Evolutionary conservation across 2,888 invertebrate species (phyloP).

Genomic region (Zelleria hepariella): DNA sequence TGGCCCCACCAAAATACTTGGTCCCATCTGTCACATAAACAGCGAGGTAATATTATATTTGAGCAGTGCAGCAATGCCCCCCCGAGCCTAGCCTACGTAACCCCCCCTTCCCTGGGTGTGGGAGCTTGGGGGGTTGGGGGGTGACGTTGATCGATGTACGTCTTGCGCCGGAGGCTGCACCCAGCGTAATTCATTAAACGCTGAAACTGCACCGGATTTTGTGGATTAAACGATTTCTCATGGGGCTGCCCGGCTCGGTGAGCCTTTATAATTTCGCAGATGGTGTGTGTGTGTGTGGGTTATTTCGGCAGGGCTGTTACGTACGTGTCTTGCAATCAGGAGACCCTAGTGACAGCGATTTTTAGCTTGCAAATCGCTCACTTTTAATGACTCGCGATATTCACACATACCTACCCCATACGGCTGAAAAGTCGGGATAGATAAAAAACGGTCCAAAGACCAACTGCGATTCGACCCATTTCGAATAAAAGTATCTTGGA

Average conservation of each 20-base stretch:
- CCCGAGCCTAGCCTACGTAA: slow-evolving; percentile 43
- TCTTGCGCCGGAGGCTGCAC: slow-evolving; percentile 75
- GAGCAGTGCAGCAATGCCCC: slow-evolving; percentile 56
- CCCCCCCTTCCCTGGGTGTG: slow-evolving; percentile 22
- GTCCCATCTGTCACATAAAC: slow-evolving; percentile 6
- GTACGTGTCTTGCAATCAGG: too few relatives aligned
- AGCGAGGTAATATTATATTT: slow-evolving; percentile 61
- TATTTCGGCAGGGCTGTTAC: too few relatives aligned
- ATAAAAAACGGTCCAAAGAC: too few relatives aligned
- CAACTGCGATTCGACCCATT: too few relatives aligned
- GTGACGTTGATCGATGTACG: slow-evolving; percentile 77
- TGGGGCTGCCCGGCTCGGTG: slow-evolving; percentile 22
- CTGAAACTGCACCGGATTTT: slow-evolving; percentile 71
- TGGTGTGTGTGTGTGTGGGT: neutral
- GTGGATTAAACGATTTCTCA: slow-evolving; percentile 71
- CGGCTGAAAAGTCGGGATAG: too few relatives aligned
- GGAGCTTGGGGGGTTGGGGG: slow-evolving; percentile 29
- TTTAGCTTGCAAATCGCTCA: too few relatives aligned
- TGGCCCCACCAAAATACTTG: neutral
- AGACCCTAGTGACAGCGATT: too few relatives aligned
- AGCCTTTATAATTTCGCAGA: neutral
- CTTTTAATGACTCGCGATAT: too few relatives aligned
- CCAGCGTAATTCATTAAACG: slow-evolving; percentile 73
- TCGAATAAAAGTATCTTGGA: too few relatives aligned
- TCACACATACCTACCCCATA: too few relatives aligned